Base-by-base conservation (phyloP, 2,888 invertebrate genomes). In the Bombylius major region DNA sequence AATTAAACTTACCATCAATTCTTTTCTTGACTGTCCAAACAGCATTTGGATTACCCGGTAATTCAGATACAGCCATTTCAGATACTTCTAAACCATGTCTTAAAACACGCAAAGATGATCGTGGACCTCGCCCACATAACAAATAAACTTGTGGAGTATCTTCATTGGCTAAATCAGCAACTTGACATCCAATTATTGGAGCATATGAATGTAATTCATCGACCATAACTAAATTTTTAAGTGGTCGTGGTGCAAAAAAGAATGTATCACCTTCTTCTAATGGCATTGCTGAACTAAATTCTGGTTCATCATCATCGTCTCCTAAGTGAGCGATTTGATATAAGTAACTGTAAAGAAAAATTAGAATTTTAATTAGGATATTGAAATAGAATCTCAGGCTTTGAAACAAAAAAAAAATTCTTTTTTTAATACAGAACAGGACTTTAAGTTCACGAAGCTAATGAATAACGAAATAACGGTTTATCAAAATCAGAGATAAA, bases 281-380 rank as follows among this genome's bases (percentile, higher is more conserved):
- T 0, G 96, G 96, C 90, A 96, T 96, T 2, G 95, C 94, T 14
- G 96, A 96, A 72, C 95, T 96, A 71, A 99, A 99, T 70, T 98
- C 97, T 0, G 97, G 91, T 69, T 99, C 98, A 71, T 97, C 98
- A 71, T 99, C 98, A 69, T 98, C 97, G 75, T 99, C 98, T 47
- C 98, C 99, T 65, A 99, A 79, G 76, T 96, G 95, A n/a, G 98
- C 96, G 69, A 99, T 99, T 80, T 99, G 98, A 70, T 98, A 99
- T 23, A 99, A 75, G 69, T 92, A 95, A 72, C 96, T 96, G 72
- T 7, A 80, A 73, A 55, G 59, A 61, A 65, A 60, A 61, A 23
- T 23, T 23, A 23, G 23, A 23, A 23, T 23, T 23, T 23, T 23
- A 23, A 23, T 23, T 23, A 23, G 1, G 23, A 23, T 23, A 23